phyloP scores from a whole-genome alignment of 1,140 invertebrate genomes.

The Rhopalosiphum maidis region DNA sequence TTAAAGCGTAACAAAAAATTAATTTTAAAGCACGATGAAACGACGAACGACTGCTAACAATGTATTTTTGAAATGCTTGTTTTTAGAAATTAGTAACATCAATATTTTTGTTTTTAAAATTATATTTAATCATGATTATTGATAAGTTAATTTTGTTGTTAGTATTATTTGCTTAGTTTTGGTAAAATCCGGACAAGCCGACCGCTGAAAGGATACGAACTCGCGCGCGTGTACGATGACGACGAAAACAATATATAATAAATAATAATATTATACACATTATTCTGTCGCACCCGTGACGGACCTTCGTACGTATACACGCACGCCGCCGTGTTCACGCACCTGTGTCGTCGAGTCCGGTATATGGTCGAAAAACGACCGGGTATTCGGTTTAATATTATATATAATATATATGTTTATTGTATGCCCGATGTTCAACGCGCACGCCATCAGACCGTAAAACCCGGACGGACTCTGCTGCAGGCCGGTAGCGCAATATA shows the following conservation, averaged over 20 bases:
- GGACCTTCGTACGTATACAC: not conserved
- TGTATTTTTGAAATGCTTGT: no score
- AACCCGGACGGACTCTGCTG: conserved; percentile 32
- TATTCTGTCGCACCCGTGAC: conserved; percentile 2
- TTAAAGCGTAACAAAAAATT: no score
- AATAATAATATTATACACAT: conserved; percentile 28
- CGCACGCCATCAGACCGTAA: conserved; percentile 27
- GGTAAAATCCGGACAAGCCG: not conserved
- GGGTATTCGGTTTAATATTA: not conserved
- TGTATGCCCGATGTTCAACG: not conserved
- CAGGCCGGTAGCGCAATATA: not conserved
- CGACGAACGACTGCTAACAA: not conserved
- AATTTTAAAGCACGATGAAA: not conserved
- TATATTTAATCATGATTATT: not conserved
- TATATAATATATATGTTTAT: not conserved
- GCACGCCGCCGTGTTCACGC: conserved; percentile 27
- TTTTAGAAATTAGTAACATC: no score
- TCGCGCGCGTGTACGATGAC: not conserved
- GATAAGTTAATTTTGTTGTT: not conserved
- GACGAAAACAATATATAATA: not conserved
- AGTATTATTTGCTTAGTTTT: not conserved
- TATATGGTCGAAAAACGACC: conserved; percentile 29
- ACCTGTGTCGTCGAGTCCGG: conserved; percentile 31
- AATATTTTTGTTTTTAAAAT: not conserved
- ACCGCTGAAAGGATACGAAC: not conserved